Conservation (phyloP, 2,113 vertebrate genomes). For the Trachemys scripta region DNA sequence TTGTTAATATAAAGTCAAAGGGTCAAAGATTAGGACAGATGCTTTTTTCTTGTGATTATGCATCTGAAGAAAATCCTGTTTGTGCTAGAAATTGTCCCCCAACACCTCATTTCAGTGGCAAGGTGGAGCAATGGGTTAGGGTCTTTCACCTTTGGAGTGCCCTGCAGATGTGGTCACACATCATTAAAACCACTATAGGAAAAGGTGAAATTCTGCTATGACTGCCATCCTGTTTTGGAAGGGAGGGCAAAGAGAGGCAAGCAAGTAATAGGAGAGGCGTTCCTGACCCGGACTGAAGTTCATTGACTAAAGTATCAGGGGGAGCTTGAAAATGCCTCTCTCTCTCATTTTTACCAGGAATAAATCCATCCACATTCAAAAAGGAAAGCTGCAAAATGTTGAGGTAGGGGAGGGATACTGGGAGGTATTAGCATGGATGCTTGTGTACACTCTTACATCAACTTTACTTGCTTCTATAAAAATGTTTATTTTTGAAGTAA, state of each 20-base stretch:
- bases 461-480: not conserved
- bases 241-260: rapidly evolving
- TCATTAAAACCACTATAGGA: not conserved
- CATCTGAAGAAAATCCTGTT: not conserved
- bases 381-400: not conserved
- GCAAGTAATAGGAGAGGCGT: not conserved
- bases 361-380: not conserved
- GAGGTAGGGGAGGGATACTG: not conserved
- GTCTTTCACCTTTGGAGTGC: not conserved
- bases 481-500: not conserved
- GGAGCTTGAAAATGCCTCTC: not conserved
- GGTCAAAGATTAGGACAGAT: not conserved
- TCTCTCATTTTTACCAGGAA: not conserved
- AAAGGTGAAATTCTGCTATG: not conserved
- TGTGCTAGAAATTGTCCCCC: not conserved
- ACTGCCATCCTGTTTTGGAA: not conserved
- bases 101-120: not conserved
- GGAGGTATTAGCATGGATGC: not conserved
- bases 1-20: not conserved
- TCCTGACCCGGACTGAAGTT: not conserved
- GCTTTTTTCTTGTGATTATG: not conserved
- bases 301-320: not conserved
- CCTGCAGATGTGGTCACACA: not conserved
- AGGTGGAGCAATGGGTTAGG: not conserved
- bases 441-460: not conserved